A percentile compares a stretch with the other conserved stretches of the same genome.
Evolutionary conservation across 92 coral and sea anemone genomes (phyloP).

Genomic region (Blastomussa wellsi): DNA sequence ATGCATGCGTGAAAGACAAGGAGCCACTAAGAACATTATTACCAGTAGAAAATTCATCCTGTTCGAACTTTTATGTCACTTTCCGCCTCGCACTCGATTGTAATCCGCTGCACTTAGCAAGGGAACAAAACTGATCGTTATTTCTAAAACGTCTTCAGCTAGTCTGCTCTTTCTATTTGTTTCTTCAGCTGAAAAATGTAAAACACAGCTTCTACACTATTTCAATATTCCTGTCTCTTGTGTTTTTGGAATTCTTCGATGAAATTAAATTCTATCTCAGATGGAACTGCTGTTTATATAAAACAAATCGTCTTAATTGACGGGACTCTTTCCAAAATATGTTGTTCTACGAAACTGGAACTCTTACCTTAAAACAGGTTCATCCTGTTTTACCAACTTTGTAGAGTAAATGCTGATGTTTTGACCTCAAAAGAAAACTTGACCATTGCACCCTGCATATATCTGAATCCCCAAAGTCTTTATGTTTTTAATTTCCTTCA

Average conservation of each 20-base stretch:
- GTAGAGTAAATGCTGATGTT: no score
- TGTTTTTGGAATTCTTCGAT: background rate
- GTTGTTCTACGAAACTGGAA: background rate
- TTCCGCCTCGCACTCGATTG: background rate
- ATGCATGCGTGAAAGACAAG: background rate
- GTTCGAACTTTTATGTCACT: background rate
- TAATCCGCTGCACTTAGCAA: background rate
- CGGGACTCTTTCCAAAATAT: background rate
- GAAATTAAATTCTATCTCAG: constrained; percentile 10
- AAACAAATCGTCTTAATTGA: no score
- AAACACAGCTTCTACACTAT: background rate
- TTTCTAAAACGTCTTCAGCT: background rate
- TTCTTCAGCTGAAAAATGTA: background rate
- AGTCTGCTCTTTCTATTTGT: background rate
- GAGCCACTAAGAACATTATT: background rate
- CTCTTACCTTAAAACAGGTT: background rate
- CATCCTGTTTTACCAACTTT: no score
- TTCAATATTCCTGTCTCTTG: background rate
- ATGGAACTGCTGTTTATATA: background rate
- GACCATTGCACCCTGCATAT: no score
- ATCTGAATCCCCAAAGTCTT: no score
- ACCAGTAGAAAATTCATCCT: background rate
- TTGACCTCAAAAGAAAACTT: no score
- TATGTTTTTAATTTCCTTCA: no score
- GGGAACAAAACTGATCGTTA: background rate